These are phyloP conservation scores for Macrostomum lignano DNA, from an alignment of 1,140 invertebrate genomes.

Conservation along the genomic window DNA sequence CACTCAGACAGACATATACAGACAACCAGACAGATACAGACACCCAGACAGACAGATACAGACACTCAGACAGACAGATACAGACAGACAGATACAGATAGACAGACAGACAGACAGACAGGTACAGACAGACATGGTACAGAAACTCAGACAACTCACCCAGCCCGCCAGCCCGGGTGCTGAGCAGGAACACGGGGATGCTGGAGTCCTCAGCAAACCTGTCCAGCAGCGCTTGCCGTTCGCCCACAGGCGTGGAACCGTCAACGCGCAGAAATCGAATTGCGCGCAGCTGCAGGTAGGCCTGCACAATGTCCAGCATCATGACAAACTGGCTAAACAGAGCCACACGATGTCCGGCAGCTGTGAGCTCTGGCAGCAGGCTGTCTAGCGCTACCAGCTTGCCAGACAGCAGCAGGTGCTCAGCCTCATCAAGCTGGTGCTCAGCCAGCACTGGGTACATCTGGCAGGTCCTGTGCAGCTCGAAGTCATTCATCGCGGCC, in stretches of 20 bases:
- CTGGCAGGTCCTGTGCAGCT: slow-evolving; percentile 55
- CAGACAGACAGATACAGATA: too few species aligned
- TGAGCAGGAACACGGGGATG: slow-evolving; percentile 33
- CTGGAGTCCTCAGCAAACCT: slow-evolving; percentile 7
- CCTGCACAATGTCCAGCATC: slow-evolving; percentile 46
- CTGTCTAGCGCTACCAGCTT: slow-evolving; percentile 31
- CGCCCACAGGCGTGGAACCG: slow-evolving; percentile 24
- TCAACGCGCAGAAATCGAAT: slow-evolving; percentile 20
- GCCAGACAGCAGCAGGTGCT: slow-evolving; percentile 29
- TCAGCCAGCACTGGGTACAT: slow-evolving; percentile 21
- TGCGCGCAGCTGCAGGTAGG: slow-evolving; percentile 10
- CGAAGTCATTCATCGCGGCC: slow-evolving; percentile 54
- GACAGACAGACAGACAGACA: too few species aligned
- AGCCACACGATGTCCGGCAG: slow-evolving; percentile 35
- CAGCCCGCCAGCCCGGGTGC: slow-evolving; percentile 34
- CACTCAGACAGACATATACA: too few species aligned
- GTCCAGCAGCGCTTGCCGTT: slow-evolving; percentile 12
- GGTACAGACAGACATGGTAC: neutral
- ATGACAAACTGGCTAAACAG: slow-evolving; percentile 81
- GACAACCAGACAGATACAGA: too few species aligned
- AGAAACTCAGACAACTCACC: slow-evolving; percentile 11
- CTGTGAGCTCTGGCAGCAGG: slow-evolving; percentile 23
- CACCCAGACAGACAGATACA: too few species aligned
- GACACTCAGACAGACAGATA: too few species aligned
- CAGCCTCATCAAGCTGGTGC: slow-evolving; percentile 9